phyloP scores from a whole-genome alignment of 2,113 vertebrate species.

The Cyphomyrus discorhynchus region DNA sequence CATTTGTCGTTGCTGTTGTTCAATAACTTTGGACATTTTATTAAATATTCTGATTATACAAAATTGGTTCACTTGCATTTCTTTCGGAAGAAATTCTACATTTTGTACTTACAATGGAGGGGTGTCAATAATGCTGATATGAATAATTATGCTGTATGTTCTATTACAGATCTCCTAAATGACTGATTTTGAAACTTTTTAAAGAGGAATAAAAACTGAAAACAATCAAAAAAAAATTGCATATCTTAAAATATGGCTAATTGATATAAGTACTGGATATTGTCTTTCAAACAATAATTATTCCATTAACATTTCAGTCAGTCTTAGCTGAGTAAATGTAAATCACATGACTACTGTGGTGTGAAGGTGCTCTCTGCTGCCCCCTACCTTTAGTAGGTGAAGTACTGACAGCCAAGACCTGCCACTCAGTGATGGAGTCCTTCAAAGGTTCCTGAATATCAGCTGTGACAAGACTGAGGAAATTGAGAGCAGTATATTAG shows the following conservation, averaged over 20 bases:
- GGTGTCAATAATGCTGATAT: no score
- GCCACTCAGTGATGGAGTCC: constrained; percentile 44
- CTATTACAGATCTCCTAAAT: background rate
- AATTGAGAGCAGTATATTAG: background rate
- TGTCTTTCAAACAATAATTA: background rate
- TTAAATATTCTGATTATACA: no score
- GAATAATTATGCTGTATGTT: no score
- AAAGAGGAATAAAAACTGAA: background rate
- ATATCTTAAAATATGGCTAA: background rate
- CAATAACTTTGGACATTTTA: no score
- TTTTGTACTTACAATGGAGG: no score
- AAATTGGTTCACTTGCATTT: no score
- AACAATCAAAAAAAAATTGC: background rate
- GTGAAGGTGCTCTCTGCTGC: background rate
- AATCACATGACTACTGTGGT: background rate
- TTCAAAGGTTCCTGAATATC: background rate
- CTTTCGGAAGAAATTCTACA: no score
- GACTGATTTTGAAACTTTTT: background rate
- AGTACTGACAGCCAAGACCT: constrained; percentile 40
- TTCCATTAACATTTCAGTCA: background rate
- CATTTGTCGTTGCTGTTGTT: no score
- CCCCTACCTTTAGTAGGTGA: constrained; percentile 36
- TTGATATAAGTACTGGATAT: background rate
- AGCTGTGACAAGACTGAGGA: background rate
- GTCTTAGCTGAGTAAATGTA: background rate